A percentile compares a stretch with the other conserved stretches of the same genome.
These are phyloP conservation scores for Xestia ashworthii DNA, from an alignment of 2,888 invertebrate species.

Conservation along the genomic window DNA sequence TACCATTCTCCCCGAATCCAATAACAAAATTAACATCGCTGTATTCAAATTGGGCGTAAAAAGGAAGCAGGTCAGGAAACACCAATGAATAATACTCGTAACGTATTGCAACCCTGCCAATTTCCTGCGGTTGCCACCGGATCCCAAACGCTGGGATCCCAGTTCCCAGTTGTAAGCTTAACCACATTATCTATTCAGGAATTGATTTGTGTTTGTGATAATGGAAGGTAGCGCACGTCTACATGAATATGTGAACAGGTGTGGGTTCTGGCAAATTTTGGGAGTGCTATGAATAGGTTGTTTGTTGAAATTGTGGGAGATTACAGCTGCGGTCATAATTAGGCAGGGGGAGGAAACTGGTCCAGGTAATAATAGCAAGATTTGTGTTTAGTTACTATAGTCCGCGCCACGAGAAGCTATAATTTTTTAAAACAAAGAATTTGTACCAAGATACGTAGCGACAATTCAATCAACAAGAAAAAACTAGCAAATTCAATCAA, in stretches of 20 bases:
- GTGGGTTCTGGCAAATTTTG: conserved; percentile 39
- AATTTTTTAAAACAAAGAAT: too few species aligned
- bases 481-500: too few species aligned
- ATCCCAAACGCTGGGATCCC: conserved; percentile 63
- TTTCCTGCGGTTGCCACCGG: conserved; percentile 71
- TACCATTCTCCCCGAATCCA: conserved; percentile 48
- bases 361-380: background rate
- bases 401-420: too few species aligned
- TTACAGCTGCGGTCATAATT: conserved; percentile 10
- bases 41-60: conserved; percentile 64
- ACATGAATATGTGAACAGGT: conserved; percentile 55
- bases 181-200: conserved; percentile 73
- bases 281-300: conserved; percentile 2
- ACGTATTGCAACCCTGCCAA: conserved; percentile 74
- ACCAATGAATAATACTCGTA: conserved; percentile 74
- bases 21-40: conserved; percentile 65
- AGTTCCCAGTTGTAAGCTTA: conserved; percentile 65
- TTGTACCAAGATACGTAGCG: too few species aligned
- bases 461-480: too few species aligned
- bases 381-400: background rate
- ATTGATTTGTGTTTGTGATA: conserved; percentile 68
- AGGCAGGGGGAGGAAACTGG: background rate
- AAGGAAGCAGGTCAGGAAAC: conserved; percentile 67
- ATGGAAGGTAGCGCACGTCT: conserved; percentile 59
- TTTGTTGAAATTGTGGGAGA: conserved; percentile 7